Percentiles rank a stretch among this genome's conserved stretches.
These are phyloP conservation scores for Prosopocoilus inquinatus DNA, from an alignment of 2,888 invertebrate species.

Conservation along the genomic window DNA sequence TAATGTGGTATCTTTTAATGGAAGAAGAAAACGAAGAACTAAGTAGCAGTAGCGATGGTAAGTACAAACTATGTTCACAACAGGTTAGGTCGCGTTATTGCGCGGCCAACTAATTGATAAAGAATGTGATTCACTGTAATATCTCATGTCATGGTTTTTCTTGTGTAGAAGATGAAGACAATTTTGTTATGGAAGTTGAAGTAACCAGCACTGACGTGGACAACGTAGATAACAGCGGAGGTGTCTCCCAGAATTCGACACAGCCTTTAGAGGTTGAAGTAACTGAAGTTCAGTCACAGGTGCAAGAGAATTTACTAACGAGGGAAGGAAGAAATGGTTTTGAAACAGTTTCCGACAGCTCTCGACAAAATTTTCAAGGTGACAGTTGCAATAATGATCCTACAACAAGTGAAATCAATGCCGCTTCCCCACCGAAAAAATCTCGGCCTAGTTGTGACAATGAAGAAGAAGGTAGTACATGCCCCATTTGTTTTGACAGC, in stretches of 20 bases:
- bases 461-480: slow-evolving; percentile 69
- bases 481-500: slow-evolving; percentile 84
- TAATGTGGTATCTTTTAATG: too few species aligned
- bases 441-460: slow-evolving; percentile 29
- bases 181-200: neutral
- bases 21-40: too few species aligned
- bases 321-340: neutral
- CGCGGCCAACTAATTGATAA: too few species aligned
- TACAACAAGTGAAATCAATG: neutral
- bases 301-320: neutral
- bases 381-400: neutral
- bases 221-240: too few species aligned
- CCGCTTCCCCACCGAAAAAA: slow-evolving; percentile 9
- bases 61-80: too few species aligned
- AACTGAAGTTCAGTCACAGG: too few species aligned
- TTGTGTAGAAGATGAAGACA: neutral
- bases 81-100: too few species aligned
- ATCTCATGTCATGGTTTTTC: too few species aligned
- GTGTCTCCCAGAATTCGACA: too few species aligned
- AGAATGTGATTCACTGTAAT: too few species aligned
- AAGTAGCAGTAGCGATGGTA: too few species aligned
- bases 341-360: neutral
- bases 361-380: neutral
- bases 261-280: too few species aligned
- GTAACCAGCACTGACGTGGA: neutral